phyloP scores from a whole-genome alignment of 2,113 vertebrate genomes.

The human (Homo sapiens) region DNA sequence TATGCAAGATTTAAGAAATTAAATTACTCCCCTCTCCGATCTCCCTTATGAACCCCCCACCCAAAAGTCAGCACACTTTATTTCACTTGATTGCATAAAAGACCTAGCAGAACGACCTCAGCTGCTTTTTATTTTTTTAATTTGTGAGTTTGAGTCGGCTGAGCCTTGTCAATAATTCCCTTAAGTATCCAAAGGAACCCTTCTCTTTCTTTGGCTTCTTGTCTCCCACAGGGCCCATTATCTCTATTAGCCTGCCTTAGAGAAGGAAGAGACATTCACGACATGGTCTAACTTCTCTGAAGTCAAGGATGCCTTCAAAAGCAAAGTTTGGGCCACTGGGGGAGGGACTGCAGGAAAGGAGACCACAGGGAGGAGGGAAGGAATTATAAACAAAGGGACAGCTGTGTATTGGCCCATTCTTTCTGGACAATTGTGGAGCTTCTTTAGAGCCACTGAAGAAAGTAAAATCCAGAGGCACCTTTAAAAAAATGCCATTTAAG shows the following conservation, averaged over 20 bases:
- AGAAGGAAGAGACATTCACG: background rate
- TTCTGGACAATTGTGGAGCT: background rate
- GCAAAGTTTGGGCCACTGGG: background rate
- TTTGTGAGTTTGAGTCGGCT: background rate
- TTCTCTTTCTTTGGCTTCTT: conserved; percentile 39
- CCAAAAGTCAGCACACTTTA: background rate
- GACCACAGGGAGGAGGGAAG: background rate
- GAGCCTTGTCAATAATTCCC: conserved; percentile 24
- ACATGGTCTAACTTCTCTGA: conserved; percentile 41
- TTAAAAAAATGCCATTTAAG: conserved; percentile 55
- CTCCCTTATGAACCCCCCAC: background rate
- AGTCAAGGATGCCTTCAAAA: conserved; percentile 61
- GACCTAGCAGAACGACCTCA: background rate
- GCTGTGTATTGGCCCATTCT: background rate
- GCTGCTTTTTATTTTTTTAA: background rate
- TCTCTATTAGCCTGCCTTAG: conserved; percentile 30
- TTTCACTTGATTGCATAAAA: background rate
- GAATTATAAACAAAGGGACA: background rate
- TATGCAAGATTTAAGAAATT: conserved; percentile 9
- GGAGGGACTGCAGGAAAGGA: background rate
- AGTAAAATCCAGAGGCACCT: conserved; percentile 63
- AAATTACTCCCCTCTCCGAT: background rate
- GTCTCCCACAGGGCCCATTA: background rate
- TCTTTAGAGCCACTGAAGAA: conserved; percentile 1
- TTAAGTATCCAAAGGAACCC: conserved; percentile 47